Evolutionary conservation across 2,888 invertebrate species (phyloP), one percentile per base, ranked within the genome.

Genomic region (Nomada ruficornis): DNA sequence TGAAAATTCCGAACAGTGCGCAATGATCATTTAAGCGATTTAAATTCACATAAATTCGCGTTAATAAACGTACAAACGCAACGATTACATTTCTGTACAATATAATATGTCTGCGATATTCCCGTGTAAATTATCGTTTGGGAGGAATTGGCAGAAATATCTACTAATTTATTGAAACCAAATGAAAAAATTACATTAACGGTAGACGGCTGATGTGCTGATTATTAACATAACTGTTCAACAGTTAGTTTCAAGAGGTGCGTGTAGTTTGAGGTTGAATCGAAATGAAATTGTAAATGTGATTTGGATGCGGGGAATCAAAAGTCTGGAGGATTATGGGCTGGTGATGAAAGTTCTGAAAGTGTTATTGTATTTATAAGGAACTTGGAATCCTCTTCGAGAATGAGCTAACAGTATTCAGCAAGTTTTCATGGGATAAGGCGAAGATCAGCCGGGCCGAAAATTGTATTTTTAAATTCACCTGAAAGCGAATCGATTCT

Each of bases 381-480:
- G 11, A 67, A 15, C 5, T 50, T 13, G 23, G 26, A 59, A 67
- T 67, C 23, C 18, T 42, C 36, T 67, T 50, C 23, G 13, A 50
- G 7, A 29, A 60, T n/a, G 50, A 60, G 18, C 18, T 1, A 15
- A 57, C 26, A n/a, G 36, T 55, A 29, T 54, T 44, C 63, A 44
- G 9, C 15, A n/a, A 59, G 7, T 11, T 36, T 59, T 20, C 36
- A 13, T 18, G 15, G 57, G 54, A 63, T n/a, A 47, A 57, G 47
- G 50, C 23, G 9, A 5, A 47, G 62, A 50, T 23, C 36, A 47
- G 15, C 26, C 18, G 42, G 42, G 70, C 60, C 36, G 67, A 83
- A 80, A 67, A 80, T 83, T 80, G 74, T 77, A 70, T 84, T 77
- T 72, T 73, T 63, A 77, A 77, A 67, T 83, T 67, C 52, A 2